phyloP scores from a whole-genome alignment of 2,888 invertebrate species.

The Agapostemon virescens region DNA sequence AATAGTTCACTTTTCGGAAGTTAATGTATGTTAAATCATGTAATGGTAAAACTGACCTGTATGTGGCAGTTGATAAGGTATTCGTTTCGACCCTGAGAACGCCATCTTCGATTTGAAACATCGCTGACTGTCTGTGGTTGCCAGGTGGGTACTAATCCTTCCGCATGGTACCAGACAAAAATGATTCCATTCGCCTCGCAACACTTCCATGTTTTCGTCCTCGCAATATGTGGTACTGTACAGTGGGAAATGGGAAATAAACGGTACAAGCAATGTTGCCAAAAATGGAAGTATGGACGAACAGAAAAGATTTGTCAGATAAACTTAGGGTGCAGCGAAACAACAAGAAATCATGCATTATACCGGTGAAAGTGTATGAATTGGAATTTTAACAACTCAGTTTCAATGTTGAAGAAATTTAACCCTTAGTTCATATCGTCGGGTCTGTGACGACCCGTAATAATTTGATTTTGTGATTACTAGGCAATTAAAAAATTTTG shows the following conservation, averaged over 20 bases:
- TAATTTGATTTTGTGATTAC: no score
- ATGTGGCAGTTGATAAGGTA: slow-evolving; percentile 89
- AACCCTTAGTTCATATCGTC: no score
- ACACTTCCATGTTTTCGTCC: slow-evolving; percentile 86
- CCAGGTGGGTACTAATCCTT: slow-evolving; percentile 87
- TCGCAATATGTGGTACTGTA: slow-evolving; percentile 86
- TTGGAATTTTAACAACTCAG: no score
- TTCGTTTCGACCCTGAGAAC: slow-evolving; percentile 89
- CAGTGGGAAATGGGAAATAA: not conserved
- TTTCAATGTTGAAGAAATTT: no score
- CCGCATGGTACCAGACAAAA: slow-evolving; percentile 92
- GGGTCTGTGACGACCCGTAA: no score
- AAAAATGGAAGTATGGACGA: not conserved
- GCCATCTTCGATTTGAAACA: slow-evolving; percentile 83
- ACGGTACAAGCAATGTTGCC: not conserved
- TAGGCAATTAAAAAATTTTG: no score
- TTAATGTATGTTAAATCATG: no score
- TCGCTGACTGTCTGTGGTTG: slow-evolving; percentile 82
- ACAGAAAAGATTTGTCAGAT: not conserved
- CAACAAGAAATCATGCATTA: not conserved
- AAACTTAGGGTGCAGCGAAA: not conserved
- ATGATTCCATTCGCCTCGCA: slow-evolving; percentile 88
- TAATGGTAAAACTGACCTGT: slow-evolving; percentile 82
- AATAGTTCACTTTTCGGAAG: no score
- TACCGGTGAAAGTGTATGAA: no score